phyloP scores from a whole-genome alignment of 2,797 vertebrate species.

The Todus mexicanus region DNA sequence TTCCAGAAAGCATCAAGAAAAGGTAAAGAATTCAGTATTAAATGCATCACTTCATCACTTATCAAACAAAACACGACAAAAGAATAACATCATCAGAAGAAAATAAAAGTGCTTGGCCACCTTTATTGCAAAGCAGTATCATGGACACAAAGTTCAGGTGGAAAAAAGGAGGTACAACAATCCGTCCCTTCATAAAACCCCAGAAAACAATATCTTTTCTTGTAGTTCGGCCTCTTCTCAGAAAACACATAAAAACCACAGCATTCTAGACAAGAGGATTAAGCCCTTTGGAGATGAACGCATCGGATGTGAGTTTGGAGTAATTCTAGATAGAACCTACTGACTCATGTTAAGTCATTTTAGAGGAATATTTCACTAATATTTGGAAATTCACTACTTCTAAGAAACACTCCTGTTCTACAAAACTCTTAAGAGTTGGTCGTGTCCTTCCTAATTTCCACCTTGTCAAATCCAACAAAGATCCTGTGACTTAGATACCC shows the following conservation, averaged over 20 bases:
- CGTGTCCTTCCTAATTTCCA: constrained; percentile 15
- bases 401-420: not conserved
- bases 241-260: not conserved
- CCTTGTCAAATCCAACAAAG: not conserved
- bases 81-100: not conserved
- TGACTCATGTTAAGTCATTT: not conserved
- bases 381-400: not conserved
- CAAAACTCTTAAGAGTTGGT: not conserved
- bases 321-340: not conserved
- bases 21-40: constrained; percentile 63
- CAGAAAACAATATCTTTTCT: too few species aligned
- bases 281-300: not conserved
- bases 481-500: not conserved
- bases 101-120: not conserved
- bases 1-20: constrained; percentile 73
- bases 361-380: not conserved
- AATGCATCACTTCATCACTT: not conserved
- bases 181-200: not conserved
- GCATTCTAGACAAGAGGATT: not conserved
- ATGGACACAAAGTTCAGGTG: not conserved
- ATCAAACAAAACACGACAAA: not conserved
- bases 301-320: not conserved
- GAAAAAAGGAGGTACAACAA: not conserved
- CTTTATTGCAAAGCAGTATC: not conserved
- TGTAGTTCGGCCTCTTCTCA: not conserved